These are phyloP conservation scores for Onychomys arenicola DNA, from an alignment of 2,797 vertebrate species.

Conservation along the genomic window DNA sequence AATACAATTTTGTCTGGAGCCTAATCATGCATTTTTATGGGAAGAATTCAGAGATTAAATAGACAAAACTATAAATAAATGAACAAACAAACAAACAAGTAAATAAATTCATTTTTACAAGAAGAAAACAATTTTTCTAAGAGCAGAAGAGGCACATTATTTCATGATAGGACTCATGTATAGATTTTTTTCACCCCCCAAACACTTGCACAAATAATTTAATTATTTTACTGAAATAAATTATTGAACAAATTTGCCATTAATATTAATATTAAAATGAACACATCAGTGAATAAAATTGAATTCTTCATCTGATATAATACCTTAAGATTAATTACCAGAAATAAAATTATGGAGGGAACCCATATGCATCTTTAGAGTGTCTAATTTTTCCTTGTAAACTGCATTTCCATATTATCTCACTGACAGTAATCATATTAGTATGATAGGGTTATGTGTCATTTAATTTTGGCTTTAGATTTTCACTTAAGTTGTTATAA, in stretches of 20 bases:
- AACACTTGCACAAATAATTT: background rate
- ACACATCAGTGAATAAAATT: background rate
- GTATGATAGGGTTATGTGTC: background rate
- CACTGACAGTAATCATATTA: background rate
- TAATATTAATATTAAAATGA: constrained; percentile 18
- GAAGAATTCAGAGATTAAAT: constrained; percentile 4
- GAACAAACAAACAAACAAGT: background rate
- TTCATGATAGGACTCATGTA: background rate
- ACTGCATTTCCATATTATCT: background rate
- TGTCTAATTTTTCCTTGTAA: background rate
- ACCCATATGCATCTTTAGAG: background rate
- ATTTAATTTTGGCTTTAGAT: constrained; percentile 27
- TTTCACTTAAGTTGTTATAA: constrained; percentile 9
- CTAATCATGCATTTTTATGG: background rate
- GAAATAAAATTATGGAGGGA: background rate
- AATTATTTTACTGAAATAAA: background rate
- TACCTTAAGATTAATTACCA: background rate
- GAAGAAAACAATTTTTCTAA: background rate
- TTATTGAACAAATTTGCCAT: background rate
- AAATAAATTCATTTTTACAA: background rate
- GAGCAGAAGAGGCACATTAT: background rate
- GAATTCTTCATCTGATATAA: constrained; percentile 8
- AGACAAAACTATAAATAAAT: background rate
- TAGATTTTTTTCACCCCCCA: background rate
- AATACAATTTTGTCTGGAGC: background rate